phyloP scores from a whole-genome alignment of 2,113 vertebrate genomes.

The Tychaedon coryphoeus region DNA sequence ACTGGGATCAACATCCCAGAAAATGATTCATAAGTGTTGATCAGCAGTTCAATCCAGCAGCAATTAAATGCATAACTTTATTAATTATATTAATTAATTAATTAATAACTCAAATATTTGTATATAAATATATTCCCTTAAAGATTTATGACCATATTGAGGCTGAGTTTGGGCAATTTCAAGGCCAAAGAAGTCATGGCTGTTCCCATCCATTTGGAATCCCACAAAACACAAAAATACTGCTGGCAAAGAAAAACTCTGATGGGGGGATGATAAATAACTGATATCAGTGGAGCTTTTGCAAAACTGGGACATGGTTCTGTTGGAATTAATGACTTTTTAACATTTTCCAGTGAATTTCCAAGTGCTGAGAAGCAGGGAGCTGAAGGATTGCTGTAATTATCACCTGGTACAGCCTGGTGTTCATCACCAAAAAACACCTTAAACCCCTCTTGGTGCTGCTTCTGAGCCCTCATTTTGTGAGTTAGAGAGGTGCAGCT shows the following conservation, averaged over 20 bases:
- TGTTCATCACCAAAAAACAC: neutral
- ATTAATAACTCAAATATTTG: neutral
- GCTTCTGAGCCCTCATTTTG: neutral
- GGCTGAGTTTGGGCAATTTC: neutral
- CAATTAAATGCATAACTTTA: neutral
- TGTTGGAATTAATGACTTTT: neutral
- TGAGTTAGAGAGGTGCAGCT: fast-evolving
- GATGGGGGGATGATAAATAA: fast-evolving
- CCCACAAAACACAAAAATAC: fast-evolving
- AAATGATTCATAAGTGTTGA: fast-evolving
- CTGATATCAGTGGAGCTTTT: neutral
- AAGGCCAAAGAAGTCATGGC: fast-evolving
- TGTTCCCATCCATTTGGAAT: neutral
- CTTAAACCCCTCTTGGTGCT: too few species aligned
- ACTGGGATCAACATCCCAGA: too few species aligned
- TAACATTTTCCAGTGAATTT: neutral
- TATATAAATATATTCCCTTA: neutral
- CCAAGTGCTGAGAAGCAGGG: neutral
- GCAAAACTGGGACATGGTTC: fast-evolving
- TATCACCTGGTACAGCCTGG: too few species aligned
- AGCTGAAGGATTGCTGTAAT: neutral
- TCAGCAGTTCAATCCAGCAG: neutral
- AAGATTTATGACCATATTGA: neutral
- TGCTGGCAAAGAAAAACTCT: neutral
- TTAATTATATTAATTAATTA: too few species aligned